These are phyloP conservation scores for Cyaniris semiargus DNA, from an alignment of 2,888 invertebrate genomes.

Conservation along the genomic window DNA sequence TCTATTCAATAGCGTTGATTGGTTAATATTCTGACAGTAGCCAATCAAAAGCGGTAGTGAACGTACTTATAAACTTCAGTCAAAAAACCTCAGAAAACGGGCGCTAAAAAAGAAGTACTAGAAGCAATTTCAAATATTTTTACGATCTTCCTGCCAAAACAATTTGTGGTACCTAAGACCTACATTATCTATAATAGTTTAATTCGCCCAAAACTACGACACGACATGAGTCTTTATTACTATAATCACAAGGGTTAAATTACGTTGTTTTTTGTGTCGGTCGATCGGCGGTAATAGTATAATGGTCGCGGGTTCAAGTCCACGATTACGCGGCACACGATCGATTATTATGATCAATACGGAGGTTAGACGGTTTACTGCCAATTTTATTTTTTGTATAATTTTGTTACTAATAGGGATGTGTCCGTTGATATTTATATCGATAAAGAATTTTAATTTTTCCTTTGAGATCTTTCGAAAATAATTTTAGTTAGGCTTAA, in stretches of 20 bases:
- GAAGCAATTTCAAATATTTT: slow-evolving; percentile 53
- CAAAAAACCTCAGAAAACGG: neutral
- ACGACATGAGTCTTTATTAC: neutral
- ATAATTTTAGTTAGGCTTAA: neutral
- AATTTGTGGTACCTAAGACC: slow-evolving; percentile 24
- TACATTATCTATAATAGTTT: neutral
- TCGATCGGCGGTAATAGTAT: slow-evolving; percentile 76
- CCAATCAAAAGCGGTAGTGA: too few species aligned
- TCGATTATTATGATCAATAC: slow-evolving; percentile 81
- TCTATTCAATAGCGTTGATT: too few species aligned
- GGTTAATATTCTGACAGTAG: too few species aligned
- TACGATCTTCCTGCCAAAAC: slow-evolving; percentile 37
- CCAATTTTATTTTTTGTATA: slow-evolving; percentile 74
- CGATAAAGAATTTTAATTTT: neutral
- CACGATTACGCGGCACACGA: slow-evolving; percentile 80
- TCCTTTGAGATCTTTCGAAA: neutral
- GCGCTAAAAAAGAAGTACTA: neutral
- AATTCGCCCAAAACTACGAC: neutral
- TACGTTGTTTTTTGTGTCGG: slow-evolving; percentile 64
- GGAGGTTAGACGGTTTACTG: slow-evolving; percentile 78
- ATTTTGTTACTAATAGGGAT: slow-evolving; percentile 68
- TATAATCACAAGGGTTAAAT: slow-evolving; percentile 39
- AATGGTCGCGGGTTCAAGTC: slow-evolving; percentile 76
- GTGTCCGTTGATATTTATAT: slow-evolving; percentile 57
- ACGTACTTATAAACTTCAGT: too few species aligned